A percentile compares a stretch with the other conserved stretches of the same genome.
These are phyloP conservation scores for Bothrops jararaca DNA, from an alignment of 2,113 vertebrate genomes.

Conservation along the genomic window DNA sequence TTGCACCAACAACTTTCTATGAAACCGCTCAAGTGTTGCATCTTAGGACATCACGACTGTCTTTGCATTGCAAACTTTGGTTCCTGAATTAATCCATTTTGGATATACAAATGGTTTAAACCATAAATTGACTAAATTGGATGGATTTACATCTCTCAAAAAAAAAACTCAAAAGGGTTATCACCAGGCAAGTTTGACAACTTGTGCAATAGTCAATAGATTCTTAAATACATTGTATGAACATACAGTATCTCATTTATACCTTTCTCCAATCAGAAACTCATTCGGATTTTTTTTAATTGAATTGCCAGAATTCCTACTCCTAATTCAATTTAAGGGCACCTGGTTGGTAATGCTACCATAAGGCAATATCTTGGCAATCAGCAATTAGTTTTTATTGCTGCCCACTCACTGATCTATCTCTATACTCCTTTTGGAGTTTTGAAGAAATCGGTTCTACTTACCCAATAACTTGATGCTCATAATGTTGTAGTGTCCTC, in stretches of 20 bases:
- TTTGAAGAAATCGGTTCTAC: conserved; percentile 44
- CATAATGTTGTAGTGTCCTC: conserved; percentile 89
- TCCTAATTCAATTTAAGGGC: background rate
- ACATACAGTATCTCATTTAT: background rate
- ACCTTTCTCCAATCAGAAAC: background rate
- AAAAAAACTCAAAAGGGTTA: background rate
- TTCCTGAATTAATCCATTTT: background rate
- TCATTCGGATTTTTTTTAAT: background rate
- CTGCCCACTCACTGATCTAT: background rate
- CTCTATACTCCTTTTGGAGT: background rate
- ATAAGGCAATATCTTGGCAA: background rate
- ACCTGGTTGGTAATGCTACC: background rate
- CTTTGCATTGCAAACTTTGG: background rate
- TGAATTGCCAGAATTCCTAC: background rate
- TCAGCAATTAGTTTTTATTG: background rate
- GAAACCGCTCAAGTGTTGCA: background rate
- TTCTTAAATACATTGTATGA: background rate
- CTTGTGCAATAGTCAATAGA: background rate
- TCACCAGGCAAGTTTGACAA: background rate
- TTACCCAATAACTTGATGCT: conserved; percentile 90
- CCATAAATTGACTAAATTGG: background rate
- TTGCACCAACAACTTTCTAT: background rate
- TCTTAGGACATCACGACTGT: background rate
- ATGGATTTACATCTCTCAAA: background rate
- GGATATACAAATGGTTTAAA: background rate